Evolutionary conservation across 2,888 invertebrate genomes (phyloP), one percentile per base, ranked within the genome.

Genomic region (Nyleta sp.): DNA sequence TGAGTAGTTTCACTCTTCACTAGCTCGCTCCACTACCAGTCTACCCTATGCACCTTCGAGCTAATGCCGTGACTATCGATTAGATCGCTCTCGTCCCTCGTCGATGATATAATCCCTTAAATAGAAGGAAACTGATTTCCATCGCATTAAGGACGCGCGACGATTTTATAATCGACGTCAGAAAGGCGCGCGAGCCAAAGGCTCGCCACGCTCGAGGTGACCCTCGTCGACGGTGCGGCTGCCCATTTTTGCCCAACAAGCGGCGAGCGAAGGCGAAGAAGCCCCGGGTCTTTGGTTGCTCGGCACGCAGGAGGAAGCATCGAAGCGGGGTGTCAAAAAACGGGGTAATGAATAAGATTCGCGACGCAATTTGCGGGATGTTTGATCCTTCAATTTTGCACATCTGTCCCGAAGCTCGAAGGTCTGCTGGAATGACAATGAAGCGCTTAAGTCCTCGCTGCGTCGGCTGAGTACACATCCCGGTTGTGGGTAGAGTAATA

Each of bases 1-100:
- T 89, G 90, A 90, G 88, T 88, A 87, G 87, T 90, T 90, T 89
- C 85, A 90, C 89, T 89, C 89, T 90, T 88, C 89, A 88, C 85
- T 89, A 86, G 87, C 48, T 74, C 78, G 77, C 48, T 53, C 53
- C 46, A 24, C 60, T 24, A 40, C 40, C 22, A 8, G 35, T 74
- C 52, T 42, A 44, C 60, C 53, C 67, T 48, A 55, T 68, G 68
- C 68, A 75, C 62, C 75, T 68, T 57, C 68, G 44, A 48, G 60
- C 70, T 64, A 70, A 64, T 70, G 62, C 70, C 24, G 55, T 44
- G 64, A 33, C 57, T 64, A 76, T 76, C 75, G 75, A 76, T 64
- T 35, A 42, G 35, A 59, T 52, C 55, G 10, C 44, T 15, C 24
- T 13, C 35, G 22, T 52, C 67, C 64, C 72, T 64, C 42, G 44